Percentiles rank a stretch among this genome's conserved stretches.
phyloP scores from a whole-genome alignment of 2,113 vertebrate genomes.

The Sapayoa aenigma region DNA sequence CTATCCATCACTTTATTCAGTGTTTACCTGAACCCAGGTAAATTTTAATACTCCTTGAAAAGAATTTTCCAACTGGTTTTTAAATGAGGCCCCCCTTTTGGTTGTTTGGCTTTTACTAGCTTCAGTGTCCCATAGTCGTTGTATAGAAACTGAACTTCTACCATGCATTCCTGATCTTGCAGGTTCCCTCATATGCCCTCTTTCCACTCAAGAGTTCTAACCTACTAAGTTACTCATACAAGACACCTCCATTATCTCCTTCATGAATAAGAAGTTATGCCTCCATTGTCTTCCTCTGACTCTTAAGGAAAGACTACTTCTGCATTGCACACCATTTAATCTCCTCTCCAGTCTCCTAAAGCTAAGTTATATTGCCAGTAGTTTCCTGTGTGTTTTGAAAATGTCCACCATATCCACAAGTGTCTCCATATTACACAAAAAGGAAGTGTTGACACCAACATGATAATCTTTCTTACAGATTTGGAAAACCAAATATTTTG shows the following conservation, averaged over 20 bases:
- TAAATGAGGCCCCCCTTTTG: neutral
- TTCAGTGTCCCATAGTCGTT: neutral
- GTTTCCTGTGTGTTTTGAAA: neutral
- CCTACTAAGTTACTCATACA: neutral
- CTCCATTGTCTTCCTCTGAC: neutral
- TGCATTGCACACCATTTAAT: neutral
- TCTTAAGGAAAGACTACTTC: neutral
- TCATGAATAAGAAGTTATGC: neutral
- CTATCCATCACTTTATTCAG: neutral
- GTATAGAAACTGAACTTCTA: neutral
- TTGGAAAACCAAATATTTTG: neutral
- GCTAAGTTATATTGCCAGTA: neutral
- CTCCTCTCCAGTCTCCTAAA: neutral
- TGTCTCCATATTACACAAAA: neutral
- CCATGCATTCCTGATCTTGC: neutral
- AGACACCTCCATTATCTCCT: neutral
- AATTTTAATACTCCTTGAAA: neutral
- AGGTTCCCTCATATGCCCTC: neutral
- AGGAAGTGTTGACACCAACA: neutral
- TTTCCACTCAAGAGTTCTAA: neutral
- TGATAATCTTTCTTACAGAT: neutral
- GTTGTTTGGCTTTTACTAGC: neutral
- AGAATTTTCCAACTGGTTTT: fast-evolving
- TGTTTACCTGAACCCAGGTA: neutral
- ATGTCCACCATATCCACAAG: neutral